Conservation (phyloP, 2,888 invertebrate species). For the Pyralis farinalis region DNA sequence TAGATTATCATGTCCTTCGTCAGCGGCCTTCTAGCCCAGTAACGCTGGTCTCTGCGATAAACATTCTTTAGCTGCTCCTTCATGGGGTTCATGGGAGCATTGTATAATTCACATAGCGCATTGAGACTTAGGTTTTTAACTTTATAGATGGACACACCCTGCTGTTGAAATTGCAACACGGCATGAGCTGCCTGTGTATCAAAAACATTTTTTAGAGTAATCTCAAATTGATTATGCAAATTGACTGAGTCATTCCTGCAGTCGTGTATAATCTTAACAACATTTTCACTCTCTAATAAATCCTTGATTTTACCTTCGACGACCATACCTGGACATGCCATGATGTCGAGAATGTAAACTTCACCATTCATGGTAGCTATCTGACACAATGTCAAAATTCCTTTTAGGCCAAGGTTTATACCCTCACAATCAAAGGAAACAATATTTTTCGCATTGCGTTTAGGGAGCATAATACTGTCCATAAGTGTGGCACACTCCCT, state of each 20-base stretch:
- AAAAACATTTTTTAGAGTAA: constrained; percentile 91
- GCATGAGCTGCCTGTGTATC: constrained; percentile 97
- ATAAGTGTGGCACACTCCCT: constrained; percentile 89
- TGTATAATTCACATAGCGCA: constrained; percentile 94
- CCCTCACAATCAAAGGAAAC: constrained; percentile 96
- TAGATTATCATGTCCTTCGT: constrained; percentile 95
- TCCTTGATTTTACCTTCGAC: constrained; percentile 88
- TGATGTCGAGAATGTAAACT: constrained; percentile 93
- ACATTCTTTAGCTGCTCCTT: constrained; percentile 94
- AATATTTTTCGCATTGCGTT: constrained; percentile 78
- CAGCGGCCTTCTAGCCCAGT: constrained; percentile 94
- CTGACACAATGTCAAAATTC: constrained; percentile 92
- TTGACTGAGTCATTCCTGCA: constrained; percentile 95
- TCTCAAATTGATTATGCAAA: constrained; percentile 92
- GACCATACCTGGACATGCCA: constrained; percentile 90
- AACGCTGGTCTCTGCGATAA: constrained; percentile 91
- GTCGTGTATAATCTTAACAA: constrained; percentile 95
- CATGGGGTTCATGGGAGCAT: constrained; percentile 93
- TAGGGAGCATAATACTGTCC: constrained; percentile 85
- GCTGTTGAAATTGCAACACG: constrained; percentile 93
- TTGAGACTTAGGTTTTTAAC: constrained; percentile 96
- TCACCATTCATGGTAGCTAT: constrained; percentile 91
- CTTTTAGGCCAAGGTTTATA: constrained; percentile 93
- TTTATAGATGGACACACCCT: constrained; percentile 95
- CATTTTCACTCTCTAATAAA: constrained; percentile 89